Evolutionary conservation across 2,888 invertebrate species (phyloP), one percentile per base, ranked within the genome.

Genomic region (Andrena marginata): DNA sequence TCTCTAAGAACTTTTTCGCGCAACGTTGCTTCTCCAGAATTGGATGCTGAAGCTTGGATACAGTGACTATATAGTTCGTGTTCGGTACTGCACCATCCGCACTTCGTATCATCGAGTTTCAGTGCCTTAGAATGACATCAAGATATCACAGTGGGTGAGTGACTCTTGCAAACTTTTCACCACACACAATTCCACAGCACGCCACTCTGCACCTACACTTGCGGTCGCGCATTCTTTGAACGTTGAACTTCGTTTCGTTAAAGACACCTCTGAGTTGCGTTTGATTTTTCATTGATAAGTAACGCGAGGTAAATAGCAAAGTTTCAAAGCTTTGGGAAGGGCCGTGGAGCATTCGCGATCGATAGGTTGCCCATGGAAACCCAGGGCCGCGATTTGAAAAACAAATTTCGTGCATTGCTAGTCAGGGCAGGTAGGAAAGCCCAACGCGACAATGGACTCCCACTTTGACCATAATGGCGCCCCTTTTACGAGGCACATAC

Each of bases 141-240:
- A 79, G 78, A 79, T 74, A 77, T 64, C 33, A 56, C 62, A 49
- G 65, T 68, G 82, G 89, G 89, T 89, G 82, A 88, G 89, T 88
- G 60, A 35, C 23, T 59, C 63, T 49, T 80, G 2, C 8, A 20
- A 26, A 8, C 7, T 29, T 33, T 33, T 62, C 16, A 16, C 13
- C 42, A 42, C 42, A 42, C 42, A 42, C 42, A 16, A 16, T 42
- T 42, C 42, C 4, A 42, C 42, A 42, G 42, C 42, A 42, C 42
- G 16, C 42, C 3, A 42, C 42, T 42, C 42, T 42, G 42, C 42
- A 16, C 42, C 16, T 1, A 42, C 42, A 42, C 42, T 42, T 16
- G 16, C 42, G 42, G 16, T 16, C 13, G 42, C 42, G 42, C 42
- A 42, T 42, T 42, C 42, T 16, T 42, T 42, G 16, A 16, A 13